Conservation (phyloP, 2,797 vertebrate species). For the Brachyrhaphis roseni region DNA sequence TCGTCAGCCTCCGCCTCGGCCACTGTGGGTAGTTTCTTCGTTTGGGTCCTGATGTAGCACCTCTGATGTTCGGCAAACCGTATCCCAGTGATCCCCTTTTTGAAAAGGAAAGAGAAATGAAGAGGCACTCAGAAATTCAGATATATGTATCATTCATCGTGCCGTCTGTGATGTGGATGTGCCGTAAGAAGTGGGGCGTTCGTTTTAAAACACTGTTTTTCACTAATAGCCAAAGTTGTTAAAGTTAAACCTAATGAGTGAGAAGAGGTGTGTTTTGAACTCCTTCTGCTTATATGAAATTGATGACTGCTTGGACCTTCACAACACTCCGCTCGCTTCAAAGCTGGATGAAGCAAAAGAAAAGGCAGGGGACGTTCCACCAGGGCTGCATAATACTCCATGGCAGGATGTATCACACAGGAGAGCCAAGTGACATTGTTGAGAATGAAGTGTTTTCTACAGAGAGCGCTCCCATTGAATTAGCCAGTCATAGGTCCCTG, state of each 20-base stretch:
- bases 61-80: conserved; percentile 94
- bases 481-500: conserved; percentile 77
- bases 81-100: conserved; percentile 94
- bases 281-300: conserved; percentile 41
- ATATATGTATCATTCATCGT: conserved; percentile 73
- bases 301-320: conserved; percentile 41
- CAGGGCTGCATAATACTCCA: conserved; percentile 49
- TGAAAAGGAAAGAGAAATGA: conserved; percentile 60
- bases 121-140: conserved; percentile 62
- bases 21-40: conserved; percentile 87
- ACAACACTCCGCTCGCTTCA: conserved; percentile 40
- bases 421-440: conserved; percentile 66
- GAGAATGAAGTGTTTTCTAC: conserved; percentile 71
- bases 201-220: conserved; percentile 63
- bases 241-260: conserved; percentile 66
- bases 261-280: conserved; percentile 63
- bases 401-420: conserved; percentile 52
- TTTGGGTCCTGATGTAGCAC: conserved; percentile 96
- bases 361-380: conserved; percentile 21
- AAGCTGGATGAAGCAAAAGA: conserved; percentile 48
- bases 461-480: conserved; percentile 74
- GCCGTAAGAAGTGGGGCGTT: conserved; percentile 47
- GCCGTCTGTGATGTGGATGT: conserved; percentile 59
- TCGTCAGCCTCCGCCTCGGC: conserved; percentile 80
- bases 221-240: conserved; percentile 71